A percentile compares a stretch with the other conserved stretches of the same genome.
These are phyloP conservation scores for Cataglyphis albicans DNA, from an alignment of 2,888 invertebrate species.

Conservation along the genomic window DNA sequence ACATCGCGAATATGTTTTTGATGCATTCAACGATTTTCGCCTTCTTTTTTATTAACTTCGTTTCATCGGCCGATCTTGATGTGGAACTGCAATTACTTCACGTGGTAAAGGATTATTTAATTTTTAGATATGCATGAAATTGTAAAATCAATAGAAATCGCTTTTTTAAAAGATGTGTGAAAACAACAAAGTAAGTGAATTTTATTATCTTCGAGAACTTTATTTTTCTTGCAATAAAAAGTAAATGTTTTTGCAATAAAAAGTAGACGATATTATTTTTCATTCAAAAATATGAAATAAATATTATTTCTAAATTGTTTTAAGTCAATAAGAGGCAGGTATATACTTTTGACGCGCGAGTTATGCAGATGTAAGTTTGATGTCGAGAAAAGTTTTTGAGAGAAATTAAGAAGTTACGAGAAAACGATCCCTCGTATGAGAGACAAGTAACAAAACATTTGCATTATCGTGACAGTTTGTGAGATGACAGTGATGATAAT, in stretches of 20 bases:
- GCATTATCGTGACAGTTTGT: slow-evolving; percentile 26
- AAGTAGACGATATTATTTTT: background rate
- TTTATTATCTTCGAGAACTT: background rate
- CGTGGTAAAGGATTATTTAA: slow-evolving; percentile 78
- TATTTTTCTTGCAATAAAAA: background rate
- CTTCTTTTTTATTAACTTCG: slow-evolving; percentile 11
- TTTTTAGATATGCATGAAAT: background rate
- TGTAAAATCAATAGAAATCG: background rate
- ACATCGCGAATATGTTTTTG: slow-evolving; percentile 52
- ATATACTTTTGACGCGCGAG: background rate
- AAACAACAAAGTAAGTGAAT: background rate
- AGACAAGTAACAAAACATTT: slow-evolving; percentile 32
- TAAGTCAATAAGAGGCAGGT: background rate
- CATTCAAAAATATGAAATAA: slow-evolving; percentile 1
- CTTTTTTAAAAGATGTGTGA: background rate
- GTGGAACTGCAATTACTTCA: slow-evolving; percentile 80
- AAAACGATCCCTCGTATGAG: slow-evolving; percentile 13
- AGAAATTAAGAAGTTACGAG: slow-evolving; percentile 32
- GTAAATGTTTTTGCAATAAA: background rate
- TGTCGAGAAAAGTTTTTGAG: background rate
- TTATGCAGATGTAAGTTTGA: slow-evolving; percentile 1
- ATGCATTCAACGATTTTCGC: background rate
- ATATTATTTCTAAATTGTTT: background rate
- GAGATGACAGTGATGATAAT: slow-evolving; percentile 43
- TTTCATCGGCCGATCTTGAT: slow-evolving; percentile 55